Base-by-base conservation (phyloP, 2,888 invertebrate genomes). In the Allacma fusca region DNA sequence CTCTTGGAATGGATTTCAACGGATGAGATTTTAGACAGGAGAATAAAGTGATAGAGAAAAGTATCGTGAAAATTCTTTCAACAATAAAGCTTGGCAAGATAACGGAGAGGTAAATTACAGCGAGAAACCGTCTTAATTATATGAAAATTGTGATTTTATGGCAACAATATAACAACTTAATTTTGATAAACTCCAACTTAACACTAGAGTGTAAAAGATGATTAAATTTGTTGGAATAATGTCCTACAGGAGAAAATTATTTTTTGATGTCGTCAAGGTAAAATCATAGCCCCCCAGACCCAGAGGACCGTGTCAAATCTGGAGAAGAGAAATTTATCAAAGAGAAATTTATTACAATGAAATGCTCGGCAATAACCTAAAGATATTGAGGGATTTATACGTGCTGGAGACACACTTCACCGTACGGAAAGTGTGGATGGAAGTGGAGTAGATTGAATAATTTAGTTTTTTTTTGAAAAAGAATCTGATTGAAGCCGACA, bases 401-500 rank as follows among this genome's bases (percentile, higher is more conserved):
- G n/a, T n/a, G n/a, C n/a, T n/a, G n/a, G n/a, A n/a, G n/a, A n/a
- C n/a, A n/a, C n/a, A n/a, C n/a, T n/a, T n/a, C n/a, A n/a, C n/a
- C n/a, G n/a, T 50, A 50, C 2, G n/a, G 16, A 50, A 50, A 50
- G 16, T 16, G 50, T 19, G 19, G 34, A 4, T 50, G 2, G 23
- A 59, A 28, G 34, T 26, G 16, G 40, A 65, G 50, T 44, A 23
- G 44, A 65, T 65, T 65, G 65, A 74, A 74, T 74, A 74, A 74
- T 74, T 74, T 74, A 65, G 50, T 65, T 50, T 73, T 70, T 29
- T 73, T 64, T 57, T 29, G 44, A 57, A 71, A 23, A 74, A 74
- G 44, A 65, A 26, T 74, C 57, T 74, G 74, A 74, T 74, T 74
- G 65, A 29, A 74, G 65, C 74, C 44, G 74, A 65, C 74, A 65